phyloP scores from a whole-genome alignment of 2,113 vertebrate species.

The Candoia aspera region DNA sequence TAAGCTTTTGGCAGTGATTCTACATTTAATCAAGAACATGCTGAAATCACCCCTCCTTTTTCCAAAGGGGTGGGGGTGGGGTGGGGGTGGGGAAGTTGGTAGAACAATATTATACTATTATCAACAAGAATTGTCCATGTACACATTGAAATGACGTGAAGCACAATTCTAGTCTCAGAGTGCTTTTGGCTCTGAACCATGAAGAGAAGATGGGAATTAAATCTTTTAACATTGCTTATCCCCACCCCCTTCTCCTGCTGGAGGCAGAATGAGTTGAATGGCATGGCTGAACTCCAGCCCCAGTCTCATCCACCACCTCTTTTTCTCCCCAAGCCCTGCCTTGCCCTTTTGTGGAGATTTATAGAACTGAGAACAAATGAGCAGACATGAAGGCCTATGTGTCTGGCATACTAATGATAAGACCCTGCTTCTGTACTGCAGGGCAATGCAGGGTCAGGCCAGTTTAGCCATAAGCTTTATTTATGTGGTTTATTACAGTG shows the following conservation, averaged over 20 bases:
- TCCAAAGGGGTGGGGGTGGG: no score
- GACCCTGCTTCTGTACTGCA: conserved; percentile 66
- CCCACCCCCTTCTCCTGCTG: not conserved
- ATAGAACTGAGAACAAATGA: conserved; percentile 73
- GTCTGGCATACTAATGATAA: conserved; percentile 77
- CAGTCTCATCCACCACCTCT: conserved; percentile 34
- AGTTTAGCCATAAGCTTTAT: conserved; percentile 68
- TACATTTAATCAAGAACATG: not conserved
- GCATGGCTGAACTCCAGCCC: conserved; percentile 23
- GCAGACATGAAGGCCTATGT: conserved; percentile 73
- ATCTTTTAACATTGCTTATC: not conserved
- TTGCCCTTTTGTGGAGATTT: conserved; percentile 73
- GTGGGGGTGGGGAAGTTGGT: not conserved
- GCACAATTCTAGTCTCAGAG: not conserved
- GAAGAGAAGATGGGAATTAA: not conserved
- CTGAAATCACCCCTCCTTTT: not conserved
- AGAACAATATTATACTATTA: not conserved
- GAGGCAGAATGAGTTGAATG: conserved; percentile 21
- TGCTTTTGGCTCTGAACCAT: not conserved
- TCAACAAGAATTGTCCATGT: not conserved
- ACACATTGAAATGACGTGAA: fast-evolving
- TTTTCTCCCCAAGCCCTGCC: conserved; percentile 44
- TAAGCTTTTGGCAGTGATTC: not conserved
- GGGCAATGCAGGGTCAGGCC: conserved; percentile 75
- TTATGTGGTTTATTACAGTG: conserved; percentile 65